Base-by-base conservation (phyloP, 2,797 vertebrate species). In the Intellagama lesueurii region DNA sequence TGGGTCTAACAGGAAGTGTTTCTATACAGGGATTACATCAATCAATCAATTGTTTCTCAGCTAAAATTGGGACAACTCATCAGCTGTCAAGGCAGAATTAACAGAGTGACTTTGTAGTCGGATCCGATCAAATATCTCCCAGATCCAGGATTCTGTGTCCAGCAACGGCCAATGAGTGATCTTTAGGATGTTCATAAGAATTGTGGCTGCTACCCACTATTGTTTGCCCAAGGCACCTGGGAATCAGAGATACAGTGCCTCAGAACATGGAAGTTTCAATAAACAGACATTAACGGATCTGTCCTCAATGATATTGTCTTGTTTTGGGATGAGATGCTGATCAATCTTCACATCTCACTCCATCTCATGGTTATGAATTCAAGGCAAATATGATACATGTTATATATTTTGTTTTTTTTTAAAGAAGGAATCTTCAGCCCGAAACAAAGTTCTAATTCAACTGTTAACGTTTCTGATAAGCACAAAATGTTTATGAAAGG, bases 11-110 rank as follows among this genome's bases (percentile, higher is more conserved):
- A 28, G 8, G 22, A 93, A 89, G 0, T 14, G 7, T 12, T 82
- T 92, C 56, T 79, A 89, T 47, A 89, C 92, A 60, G 52, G 56
- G 56, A 87, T 24, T 68, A 40, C 35, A 64, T 22, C 60, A 49
- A 28, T 66, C 40, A 87, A 66, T 84, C 26, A 77, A 7, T 35
- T 44, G 28, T 26, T 16, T 49, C 4, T 26, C 66, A 83, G 24
- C 32, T 79, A 56, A 87, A 75, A 40, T 17, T 86, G 70, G 6
- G 56, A 81, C 28, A 73, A 40, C 44, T 3, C 40, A 44, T 56
- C 66, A 82, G 8, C 35, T 76, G 76, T 28, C 44, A 77, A 77
- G 64, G 86, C 86, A 64, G 11, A 66, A n/a, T 35, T 7, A 69
- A 40, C 3, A 35, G 70, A 28, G 68, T 9, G 9, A 56, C 12